Evolutionary conservation across 1,140 invertebrate species (phyloP).

Genomic region (Brachionus angularis): DNA sequence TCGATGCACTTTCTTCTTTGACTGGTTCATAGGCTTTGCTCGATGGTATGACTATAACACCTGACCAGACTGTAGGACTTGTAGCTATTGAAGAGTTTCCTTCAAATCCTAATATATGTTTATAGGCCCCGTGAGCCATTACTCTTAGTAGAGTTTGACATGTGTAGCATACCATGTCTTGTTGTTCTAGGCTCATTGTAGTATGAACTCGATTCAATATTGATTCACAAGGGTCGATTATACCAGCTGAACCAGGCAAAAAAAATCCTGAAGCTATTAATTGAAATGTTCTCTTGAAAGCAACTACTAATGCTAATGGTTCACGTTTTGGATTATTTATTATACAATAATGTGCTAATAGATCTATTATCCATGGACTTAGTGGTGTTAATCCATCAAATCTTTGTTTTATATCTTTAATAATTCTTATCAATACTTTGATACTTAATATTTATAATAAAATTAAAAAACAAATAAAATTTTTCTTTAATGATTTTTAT

Average conservation of each 20-base stretch:
- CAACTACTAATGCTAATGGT: slow-evolving; percentile 63
- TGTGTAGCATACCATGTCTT: slow-evolving; percentile 85
- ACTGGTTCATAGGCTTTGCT: slow-evolving; percentile 75
- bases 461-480: too few relatives aligned
- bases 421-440: slow-evolving; percentile 84
- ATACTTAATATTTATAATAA: slow-evolving; percentile 67
- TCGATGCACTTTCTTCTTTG: slow-evolving; percentile 37
- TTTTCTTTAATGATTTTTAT: not conserved
- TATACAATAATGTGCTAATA: slow-evolving; percentile 86
- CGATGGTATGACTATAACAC: slow-evolving; percentile 83
- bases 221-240: slow-evolving; percentile 86
- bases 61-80: slow-evolving; percentile 79
- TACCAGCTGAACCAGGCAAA: slow-evolving; percentile 85
- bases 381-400: slow-evolving; percentile 84
- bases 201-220: slow-evolving; percentile 83
- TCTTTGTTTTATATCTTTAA: slow-evolving; percentile 80
- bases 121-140: slow-evolving; percentile 82
- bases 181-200: slow-evolving; percentile 83
- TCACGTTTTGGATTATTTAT: slow-evolving; percentile 91
- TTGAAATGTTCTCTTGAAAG: slow-evolving; percentile 73
- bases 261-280: slow-evolving; percentile 87
- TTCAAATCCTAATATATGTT: slow-evolving; percentile 74
- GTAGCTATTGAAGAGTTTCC: slow-evolving; percentile 67
- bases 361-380: slow-evolving; percentile 91
- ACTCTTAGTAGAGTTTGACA: slow-evolving; percentile 82